Conservation (phyloP, 2,797 vertebrate species). For the Cirrhinus molitorella region DNA sequence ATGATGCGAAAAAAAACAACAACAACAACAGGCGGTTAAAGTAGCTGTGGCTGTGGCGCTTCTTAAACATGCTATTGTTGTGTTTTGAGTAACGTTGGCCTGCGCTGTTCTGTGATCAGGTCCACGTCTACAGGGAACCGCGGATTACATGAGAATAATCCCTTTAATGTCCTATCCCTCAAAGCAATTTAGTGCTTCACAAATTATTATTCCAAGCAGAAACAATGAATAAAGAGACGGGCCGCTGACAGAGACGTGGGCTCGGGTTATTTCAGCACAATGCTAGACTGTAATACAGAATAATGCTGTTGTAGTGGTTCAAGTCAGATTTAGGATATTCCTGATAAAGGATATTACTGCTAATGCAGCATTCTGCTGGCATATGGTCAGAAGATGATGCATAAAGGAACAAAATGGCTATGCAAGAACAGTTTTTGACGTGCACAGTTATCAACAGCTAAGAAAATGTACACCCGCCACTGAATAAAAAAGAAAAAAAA, state of each 20-base stretch:
- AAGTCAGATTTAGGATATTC: not conserved
- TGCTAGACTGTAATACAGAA: not conserved
- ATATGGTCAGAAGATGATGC: not conserved
- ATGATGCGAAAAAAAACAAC: slow-evolving; percentile 66
- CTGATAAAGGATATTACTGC: not conserved
- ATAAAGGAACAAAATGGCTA: not conserved
- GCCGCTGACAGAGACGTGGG: slow-evolving; percentile 51
- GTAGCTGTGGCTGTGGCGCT: slow-evolving; percentile 24
- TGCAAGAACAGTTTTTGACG: not conserved
- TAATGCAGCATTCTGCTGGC: not conserved
- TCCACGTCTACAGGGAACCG: slow-evolving; percentile 85
- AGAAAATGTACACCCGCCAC: not conserved
- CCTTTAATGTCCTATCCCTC: slow-evolving; percentile 91
- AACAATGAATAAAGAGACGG: slow-evolving; percentile 86
- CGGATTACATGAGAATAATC: slow-evolving; percentile 96
- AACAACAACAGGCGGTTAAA: slow-evolving; percentile 53
- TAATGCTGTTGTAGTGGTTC: not conserved
- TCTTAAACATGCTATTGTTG: slow-evolving; percentile 57
- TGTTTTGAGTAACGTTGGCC: slow-evolving; percentile 39
- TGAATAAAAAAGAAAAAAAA: too few relatives aligned
- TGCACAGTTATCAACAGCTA: not conserved
- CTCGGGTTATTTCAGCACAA: slow-evolving; percentile 28
- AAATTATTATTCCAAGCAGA: slow-evolving; percentile 90
- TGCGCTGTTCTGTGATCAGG: slow-evolving; percentile 74
- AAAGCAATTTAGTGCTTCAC: slow-evolving; percentile 91